These are phyloP conservation scores for Petrophora chlorosata DNA, from an alignment of 2,888 invertebrate genomes.

Conservation along the genomic window DNA sequence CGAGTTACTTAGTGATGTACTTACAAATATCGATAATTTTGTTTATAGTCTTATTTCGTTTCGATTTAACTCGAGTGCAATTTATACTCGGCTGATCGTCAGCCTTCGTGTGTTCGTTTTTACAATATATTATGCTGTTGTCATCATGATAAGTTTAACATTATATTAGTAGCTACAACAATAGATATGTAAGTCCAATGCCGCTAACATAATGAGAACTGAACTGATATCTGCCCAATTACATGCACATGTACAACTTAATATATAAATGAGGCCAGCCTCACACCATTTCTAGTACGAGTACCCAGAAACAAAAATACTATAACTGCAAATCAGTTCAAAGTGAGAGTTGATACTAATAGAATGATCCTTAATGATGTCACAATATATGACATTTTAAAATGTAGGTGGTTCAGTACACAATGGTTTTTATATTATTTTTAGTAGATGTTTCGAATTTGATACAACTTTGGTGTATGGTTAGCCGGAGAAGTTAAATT, in stretches of 20 bases:
- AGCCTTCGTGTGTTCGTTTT: constrained; percentile 30
- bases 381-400: neutral
- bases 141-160: constrained; percentile 18
- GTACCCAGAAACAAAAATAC: too few species aligned
- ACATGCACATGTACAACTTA: neutral
- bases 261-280: too few species aligned
- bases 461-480: constrained; percentile 3
- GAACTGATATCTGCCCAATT: constrained; percentile 13
- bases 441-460: neutral
- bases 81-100: constrained; percentile 26
- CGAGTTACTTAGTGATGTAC: constrained; percentile 15
- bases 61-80: constrained; percentile 3
- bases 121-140: constrained; percentile 28
- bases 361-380: too few species aligned
- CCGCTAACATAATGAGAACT: neutral
- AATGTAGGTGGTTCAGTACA: too few species aligned
- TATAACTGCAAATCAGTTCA: too few species aligned
- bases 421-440: neutral
- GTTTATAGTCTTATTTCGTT: constrained; percentile 3
- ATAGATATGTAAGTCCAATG: constrained; percentile 5
- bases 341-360: too few species aligned
- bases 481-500: neutral
- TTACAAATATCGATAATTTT: constrained; percentile 6
- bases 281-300: too few species aligned
- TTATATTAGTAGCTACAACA: constrained; percentile 10